phyloP scores from a whole-genome alignment of 1,140 invertebrate genomes.

The Drosophila willistoni region DNA sequence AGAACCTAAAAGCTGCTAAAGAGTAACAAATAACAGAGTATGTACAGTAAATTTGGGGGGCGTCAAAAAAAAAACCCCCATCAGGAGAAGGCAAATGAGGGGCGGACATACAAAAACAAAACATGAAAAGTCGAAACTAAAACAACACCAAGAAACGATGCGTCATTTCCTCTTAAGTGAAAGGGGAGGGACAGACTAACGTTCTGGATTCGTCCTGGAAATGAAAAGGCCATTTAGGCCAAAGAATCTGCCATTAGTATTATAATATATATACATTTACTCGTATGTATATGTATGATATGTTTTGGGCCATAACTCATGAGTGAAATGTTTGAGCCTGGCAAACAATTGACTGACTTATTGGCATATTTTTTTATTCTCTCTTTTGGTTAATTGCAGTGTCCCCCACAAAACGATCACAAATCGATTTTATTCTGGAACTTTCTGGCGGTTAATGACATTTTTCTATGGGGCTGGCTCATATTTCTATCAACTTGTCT shows the following conservation, averaged over 20 bases:
- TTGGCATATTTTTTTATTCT: conserved; percentile 24
- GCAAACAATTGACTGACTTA: conserved; percentile 57
- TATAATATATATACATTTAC: not conserved
- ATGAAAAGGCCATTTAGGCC: conserved; percentile 12
- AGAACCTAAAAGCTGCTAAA: conserved; percentile 46
- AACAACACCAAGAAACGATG: conserved; percentile 38
- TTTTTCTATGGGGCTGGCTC: conserved; percentile 18
- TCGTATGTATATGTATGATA: not conserved
- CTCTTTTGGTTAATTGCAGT: conserved; percentile 34
- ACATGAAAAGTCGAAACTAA: not conserved
- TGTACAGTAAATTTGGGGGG: conserved; percentile 43
- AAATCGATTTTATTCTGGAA: conserved; percentile 56
- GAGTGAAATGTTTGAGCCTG: conserved; percentile 23
- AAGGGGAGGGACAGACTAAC: not conserved
- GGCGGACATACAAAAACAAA: not conserved
- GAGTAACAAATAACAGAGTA: conserved; percentile 32
- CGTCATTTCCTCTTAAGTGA: conserved; percentile 56
- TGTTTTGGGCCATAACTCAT: conserved; percentile 21
- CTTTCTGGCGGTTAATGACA: conserved; percentile 18
- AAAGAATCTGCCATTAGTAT: conserved; percentile 6
- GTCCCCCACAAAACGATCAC: conserved; percentile 24
- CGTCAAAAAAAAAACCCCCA: conserved; percentile 17
- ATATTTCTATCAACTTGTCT: conserved; percentile 23
- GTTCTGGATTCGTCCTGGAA: not conserved
- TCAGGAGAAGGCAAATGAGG: conserved; percentile 20